These are phyloP conservation scores for Unio delphinus DNA, from an alignment of 2,888 invertebrate species.

Conservation along the genomic window DNA sequence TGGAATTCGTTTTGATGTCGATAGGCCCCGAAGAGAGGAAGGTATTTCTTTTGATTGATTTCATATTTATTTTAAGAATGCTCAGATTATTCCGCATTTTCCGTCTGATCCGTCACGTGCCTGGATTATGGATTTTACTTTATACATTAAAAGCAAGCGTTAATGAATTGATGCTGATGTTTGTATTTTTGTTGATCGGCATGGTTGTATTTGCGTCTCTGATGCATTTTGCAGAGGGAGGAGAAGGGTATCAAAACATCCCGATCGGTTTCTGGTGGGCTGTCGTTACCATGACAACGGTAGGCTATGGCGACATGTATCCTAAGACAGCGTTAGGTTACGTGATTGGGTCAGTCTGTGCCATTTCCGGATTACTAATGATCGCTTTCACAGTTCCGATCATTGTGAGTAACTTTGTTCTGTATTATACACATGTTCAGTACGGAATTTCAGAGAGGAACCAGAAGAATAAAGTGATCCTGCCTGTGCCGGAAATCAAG, in stretches of 20 bases:
- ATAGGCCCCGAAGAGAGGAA: slow-evolving; percentile 46
- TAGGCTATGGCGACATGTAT: slow-evolving; percentile 68
- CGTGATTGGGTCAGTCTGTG: slow-evolving; percentile 63
- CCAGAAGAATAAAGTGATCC: slow-evolving; percentile 5
- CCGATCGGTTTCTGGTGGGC: slow-evolving; percentile 69
- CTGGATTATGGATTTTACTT: slow-evolving; percentile 66
- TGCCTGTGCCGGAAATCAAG: slow-evolving; percentile 18
- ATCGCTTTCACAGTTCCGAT: slow-evolving; percentile 68
- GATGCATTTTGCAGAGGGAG: slow-evolving; percentile 65
- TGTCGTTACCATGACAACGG: slow-evolving; percentile 69
- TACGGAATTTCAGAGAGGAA: slow-evolving; percentile 51
- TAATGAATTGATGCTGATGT: slow-evolving; percentile 67
- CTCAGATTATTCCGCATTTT: slow-evolving; percentile 65
- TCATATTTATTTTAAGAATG: slow-evolving; percentile 64
- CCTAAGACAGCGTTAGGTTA: slow-evolving; percentile 62
- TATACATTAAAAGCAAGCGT: slow-evolving; percentile 68
- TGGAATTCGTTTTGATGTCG: slow-evolving; percentile 56
- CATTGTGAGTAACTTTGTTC: slow-evolving; percentile 68
- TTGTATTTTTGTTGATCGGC: slow-evolving; percentile 65
- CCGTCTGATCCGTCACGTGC: slow-evolving; percentile 64
- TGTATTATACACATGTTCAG: slow-evolving; percentile 68
- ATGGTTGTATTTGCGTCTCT: slow-evolving; percentile 69
- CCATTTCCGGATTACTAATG: slow-evolving; percentile 65
- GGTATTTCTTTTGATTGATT: slow-evolving; percentile 59
- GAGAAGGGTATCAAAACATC: slow-evolving; percentile 63